Conservation (phyloP, 1,140 invertebrate species). For the Chlorops oryzae region DNA sequence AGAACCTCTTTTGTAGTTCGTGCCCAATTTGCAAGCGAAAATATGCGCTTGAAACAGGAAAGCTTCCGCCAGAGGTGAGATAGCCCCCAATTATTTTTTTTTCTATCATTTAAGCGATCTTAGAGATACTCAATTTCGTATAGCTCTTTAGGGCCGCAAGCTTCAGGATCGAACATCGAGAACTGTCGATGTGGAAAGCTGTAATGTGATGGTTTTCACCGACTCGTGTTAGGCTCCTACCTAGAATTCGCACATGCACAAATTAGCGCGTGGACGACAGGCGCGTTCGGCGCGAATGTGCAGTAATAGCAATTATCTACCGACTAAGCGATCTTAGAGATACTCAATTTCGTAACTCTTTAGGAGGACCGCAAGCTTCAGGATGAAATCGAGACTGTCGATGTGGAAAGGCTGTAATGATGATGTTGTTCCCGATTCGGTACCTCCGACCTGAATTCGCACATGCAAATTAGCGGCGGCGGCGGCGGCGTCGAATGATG, state of each 20-base stretch:
- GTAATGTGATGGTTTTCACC: too few species aligned
- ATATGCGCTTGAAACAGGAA: conserved; percentile 56
- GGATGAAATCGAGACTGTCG: conserved; percentile 53
- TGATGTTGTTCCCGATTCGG: conserved; percentile 43
- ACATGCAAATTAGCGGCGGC: conserved; percentile 5
- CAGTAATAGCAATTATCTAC: too few species aligned
- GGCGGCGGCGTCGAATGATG: conserved; percentile 22
- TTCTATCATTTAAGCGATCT: conserved; percentile 7
- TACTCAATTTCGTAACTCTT: too few species aligned
- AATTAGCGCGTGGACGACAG: too few species aligned
- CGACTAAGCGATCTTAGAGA: too few species aligned
- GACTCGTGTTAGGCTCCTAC: too few species aligned
- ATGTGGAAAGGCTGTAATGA: conserved; percentile 51
- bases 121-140: not conserved
- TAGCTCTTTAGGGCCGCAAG: too few species aligned
- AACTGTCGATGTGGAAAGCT: too few species aligned
- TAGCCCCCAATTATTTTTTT: too few species aligned
- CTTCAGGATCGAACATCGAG: too few species aligned
- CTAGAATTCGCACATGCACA: too few species aligned
- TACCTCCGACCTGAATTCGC: conserved; percentile 28
- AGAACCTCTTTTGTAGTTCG: conserved; percentile 47
- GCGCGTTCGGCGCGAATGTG: too few species aligned
- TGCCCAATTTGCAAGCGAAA: conserved; percentile 75
- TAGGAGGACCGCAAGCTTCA: conserved; percentile 37
- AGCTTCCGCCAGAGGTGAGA: conserved; percentile 60